These are phyloP conservation scores for Peromyscus maniculatus DNA, from an alignment of 2,113 vertebrate genomes.

Conservation along the genomic window DNA sequence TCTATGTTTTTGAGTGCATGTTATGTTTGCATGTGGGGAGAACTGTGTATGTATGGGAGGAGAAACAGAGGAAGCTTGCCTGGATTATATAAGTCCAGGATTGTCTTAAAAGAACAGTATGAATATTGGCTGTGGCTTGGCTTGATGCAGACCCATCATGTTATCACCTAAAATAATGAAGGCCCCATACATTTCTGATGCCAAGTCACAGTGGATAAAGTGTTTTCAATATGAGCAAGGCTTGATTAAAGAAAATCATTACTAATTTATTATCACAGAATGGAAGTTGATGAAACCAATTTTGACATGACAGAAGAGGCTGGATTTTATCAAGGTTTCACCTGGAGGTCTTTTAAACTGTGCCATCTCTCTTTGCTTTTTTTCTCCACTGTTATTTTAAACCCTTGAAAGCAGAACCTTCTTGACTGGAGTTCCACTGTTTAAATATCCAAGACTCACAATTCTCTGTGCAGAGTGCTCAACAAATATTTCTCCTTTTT, in stretches of 20 bases:
- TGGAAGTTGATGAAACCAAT: background rate
- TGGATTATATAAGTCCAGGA: background rate
- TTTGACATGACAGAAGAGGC: background rate
- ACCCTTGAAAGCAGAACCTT: background rate
- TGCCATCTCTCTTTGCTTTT: background rate
- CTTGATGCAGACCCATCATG: background rate
- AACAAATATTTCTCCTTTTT: background rate
- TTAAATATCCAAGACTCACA: background rate
- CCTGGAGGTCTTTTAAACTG: background rate
- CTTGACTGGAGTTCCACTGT: background rate
- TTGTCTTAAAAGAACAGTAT: background rate
- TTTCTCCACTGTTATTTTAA: background rate
- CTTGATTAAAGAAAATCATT: constrained; percentile 40
- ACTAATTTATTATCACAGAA: background rate
- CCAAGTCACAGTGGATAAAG: constrained; percentile 24
- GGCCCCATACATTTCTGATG: background rate
- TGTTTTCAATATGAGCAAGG: background rate
- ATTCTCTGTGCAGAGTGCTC: background rate
- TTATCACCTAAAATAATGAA: background rate
- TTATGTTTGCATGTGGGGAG: background rate
- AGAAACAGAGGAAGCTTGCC: background rate
- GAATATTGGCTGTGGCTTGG: background rate
- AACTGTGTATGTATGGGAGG: background rate
- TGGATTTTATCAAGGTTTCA: background rate
- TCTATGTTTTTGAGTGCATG: background rate